A percentile compares a stretch with the other conserved stretches of the same genome.
Evolutionary conservation across 2,888 invertebrate genomes (phyloP).

Genomic region (Serrognathus titanus): DNA sequence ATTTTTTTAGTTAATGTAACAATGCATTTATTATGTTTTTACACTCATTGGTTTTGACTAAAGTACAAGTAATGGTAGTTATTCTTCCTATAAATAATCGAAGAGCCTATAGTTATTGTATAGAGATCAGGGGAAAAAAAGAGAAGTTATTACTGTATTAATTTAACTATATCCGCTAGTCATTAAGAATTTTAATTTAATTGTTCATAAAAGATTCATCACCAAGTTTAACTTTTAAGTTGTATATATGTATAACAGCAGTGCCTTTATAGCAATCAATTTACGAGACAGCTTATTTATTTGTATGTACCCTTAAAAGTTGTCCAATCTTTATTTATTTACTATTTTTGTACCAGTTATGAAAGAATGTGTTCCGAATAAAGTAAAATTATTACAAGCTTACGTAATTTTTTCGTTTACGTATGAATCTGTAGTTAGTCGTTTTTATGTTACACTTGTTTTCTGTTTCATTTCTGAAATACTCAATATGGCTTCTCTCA

Average conservation of each 20-base stretch:
- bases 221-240: slow-evolving; percentile 16
- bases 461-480: slow-evolving; percentile 18
- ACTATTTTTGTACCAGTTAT: slow-evolving; percentile 16
- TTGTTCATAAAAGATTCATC: slow-evolving; percentile 21
- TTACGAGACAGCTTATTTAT: slow-evolving; percentile 25
- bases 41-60: not conserved
- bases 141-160: slow-evolving; percentile 5
- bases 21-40: slow-evolving; percentile 7
- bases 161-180: slow-evolving; percentile 20
- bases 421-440: slow-evolving; percentile 19
- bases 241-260: slow-evolving; percentile 22
- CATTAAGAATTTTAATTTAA: slow-evolving; percentile 22
- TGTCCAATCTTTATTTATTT: slow-evolving; percentile 16
- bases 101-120: slow-evolving; percentile 8
- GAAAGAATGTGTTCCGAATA: slow-evolving; percentile 17
- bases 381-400: slow-evolving; percentile 20
- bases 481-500: slow-evolving; percentile 25
- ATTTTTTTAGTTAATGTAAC: not conserved
- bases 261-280: slow-evolving; percentile 25
- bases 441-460: slow-evolving; percentile 15
- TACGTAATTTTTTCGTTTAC: slow-evolving; percentile 21
- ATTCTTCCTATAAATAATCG: slow-evolving; percentile 12
- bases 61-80: slow-evolving; percentile 9
- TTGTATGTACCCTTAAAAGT: slow-evolving; percentile 25
- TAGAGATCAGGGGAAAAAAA: slow-evolving; percentile 16